Percentiles rank a stretch among this genome's conserved stretches.
Evolutionary conservation across 2,797 vertebrate species (phyloP).

Genomic region (Galagoides demidoff): DNA sequence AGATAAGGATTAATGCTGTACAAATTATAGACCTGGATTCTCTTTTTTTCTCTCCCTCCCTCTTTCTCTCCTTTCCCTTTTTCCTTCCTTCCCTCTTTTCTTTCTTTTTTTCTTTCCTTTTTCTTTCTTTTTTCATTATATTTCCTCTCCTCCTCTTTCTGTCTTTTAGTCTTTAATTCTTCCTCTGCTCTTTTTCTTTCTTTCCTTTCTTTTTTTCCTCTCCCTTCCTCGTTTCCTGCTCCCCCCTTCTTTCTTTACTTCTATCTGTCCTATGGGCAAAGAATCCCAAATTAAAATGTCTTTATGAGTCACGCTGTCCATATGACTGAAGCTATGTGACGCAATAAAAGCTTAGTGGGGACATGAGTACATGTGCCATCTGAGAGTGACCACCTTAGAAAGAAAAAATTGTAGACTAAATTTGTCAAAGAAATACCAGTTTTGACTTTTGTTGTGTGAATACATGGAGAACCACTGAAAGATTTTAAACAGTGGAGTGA

Average conservation of each 20-base stretch:
- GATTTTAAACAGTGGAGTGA: not conserved
- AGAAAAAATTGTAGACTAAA: not conserved
- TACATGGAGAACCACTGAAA: not conserved
- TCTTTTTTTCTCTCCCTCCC: not conserved
- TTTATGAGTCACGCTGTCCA: no score
- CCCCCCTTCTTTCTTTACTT: rapidly evolving
- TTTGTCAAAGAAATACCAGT: not conserved
- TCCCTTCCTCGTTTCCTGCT: not conserved
- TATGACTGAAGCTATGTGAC: not conserved
- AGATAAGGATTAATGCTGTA: not conserved
- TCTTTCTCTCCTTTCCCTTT: not conserved
- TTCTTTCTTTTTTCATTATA: not conserved
- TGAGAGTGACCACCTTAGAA: not conserved
- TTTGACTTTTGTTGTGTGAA: not conserved
- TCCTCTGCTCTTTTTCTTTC: not conserved
- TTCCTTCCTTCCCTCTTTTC: not conserved
- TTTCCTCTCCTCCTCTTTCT: not conserved
- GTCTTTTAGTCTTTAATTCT: not conserved
- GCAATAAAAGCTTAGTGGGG: not conserved
- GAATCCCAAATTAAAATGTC: not conserved
- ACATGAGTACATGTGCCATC: not conserved
- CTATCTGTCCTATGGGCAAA: not conserved
- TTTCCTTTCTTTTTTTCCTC: not conserved
- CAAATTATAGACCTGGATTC: not conserved
- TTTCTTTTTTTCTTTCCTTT: not conserved